Percentiles rank a stretch among this genome's conserved stretches.
phyloP scores from a whole-genome alignment of 1,140 invertebrate species.

The Brachionus rubens region DNA sequence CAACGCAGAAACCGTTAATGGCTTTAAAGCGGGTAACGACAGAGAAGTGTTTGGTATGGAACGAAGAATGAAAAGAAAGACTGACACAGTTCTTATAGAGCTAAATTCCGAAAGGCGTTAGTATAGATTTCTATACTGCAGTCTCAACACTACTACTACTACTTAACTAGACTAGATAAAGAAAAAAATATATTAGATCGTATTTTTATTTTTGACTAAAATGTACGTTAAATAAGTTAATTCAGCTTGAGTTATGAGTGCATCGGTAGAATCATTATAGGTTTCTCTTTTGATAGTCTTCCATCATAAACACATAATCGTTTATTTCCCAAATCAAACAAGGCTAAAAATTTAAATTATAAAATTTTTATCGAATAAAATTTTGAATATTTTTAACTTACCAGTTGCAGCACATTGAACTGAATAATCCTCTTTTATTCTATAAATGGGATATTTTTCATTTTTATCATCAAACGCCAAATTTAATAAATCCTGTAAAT shows the following conservation, averaged over 20 bases:
- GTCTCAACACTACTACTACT: too few relatives aligned
- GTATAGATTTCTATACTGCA: too few relatives aligned
- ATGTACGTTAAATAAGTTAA: background rate
- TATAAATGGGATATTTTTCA: constrained; percentile 16
- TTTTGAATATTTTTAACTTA: background rate
- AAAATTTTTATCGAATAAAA: background rate
- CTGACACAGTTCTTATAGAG: too few relatives aligned
- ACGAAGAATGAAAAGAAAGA: too few relatives aligned
- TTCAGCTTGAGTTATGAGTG: too few relatives aligned
- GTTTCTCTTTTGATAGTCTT: constrained; percentile 4
- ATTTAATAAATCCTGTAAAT: background rate
- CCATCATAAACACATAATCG: constrained; percentile 9
- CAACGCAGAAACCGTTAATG: too few relatives aligned
- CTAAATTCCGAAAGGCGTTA: too few relatives aligned
- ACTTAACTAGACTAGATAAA: too few relatives aligned
- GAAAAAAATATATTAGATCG: too few relatives aligned
- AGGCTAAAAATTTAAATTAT: background rate
- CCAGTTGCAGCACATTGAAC: constrained; percentile 10
- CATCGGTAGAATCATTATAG: background rate
- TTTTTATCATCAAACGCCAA: constrained; percentile 9
- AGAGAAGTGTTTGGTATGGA: too few relatives aligned
- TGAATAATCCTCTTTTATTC: constrained; percentile 2
- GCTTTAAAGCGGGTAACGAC: too few relatives aligned
- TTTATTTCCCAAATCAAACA: constrained; percentile 10
- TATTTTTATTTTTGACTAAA: too few relatives aligned